Evolutionary conservation across 2,797 vertebrate species (phyloP).

Genomic region (Fratercula arctica): DNA sequence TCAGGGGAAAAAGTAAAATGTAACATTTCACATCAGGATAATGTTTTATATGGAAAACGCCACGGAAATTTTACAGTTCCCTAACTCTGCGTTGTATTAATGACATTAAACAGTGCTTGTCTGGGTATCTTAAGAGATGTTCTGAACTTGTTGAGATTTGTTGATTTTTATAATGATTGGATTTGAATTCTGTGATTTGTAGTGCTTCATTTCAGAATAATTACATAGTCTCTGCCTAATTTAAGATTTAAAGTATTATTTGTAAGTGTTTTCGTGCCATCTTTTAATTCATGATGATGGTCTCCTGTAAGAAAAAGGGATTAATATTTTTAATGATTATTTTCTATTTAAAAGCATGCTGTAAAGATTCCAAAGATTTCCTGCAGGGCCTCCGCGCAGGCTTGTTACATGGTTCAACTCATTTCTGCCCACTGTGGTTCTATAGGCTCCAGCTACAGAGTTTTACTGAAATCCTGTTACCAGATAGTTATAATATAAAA

Average conservation of each 20-base stretch:
- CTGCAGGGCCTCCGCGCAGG: rapidly evolving
- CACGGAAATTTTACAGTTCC: background rate
- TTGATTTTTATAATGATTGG: slow-evolving; percentile 37
- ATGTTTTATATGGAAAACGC: background rate
- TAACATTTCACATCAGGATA: background rate
- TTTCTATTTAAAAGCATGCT: background rate
- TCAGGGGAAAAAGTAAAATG: background rate
- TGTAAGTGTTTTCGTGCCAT: background rate
- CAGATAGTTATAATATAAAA: background rate
- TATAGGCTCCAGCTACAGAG: background rate
- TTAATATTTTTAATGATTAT: background rate
- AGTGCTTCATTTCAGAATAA: slow-evolving; percentile 47
- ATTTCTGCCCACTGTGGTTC: background rate
- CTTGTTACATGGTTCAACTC: background rate
- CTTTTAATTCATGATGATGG: background rate
- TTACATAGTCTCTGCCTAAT: slow-evolving; percentile 21
- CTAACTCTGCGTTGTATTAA: background rate
- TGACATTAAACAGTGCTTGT: background rate
- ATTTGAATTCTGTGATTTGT: slow-evolving; percentile 46
- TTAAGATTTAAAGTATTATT: background rate
- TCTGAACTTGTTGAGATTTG: slow-evolving; percentile 29
- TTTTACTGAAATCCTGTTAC: background rate
- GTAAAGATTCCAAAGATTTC: background rate
- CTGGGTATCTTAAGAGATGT: background rate
- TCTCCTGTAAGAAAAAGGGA: background rate